Conservation (phyloP, 2,888 invertebrate genomes). For the Rhopalosiphum nymphaeae region DNA sequence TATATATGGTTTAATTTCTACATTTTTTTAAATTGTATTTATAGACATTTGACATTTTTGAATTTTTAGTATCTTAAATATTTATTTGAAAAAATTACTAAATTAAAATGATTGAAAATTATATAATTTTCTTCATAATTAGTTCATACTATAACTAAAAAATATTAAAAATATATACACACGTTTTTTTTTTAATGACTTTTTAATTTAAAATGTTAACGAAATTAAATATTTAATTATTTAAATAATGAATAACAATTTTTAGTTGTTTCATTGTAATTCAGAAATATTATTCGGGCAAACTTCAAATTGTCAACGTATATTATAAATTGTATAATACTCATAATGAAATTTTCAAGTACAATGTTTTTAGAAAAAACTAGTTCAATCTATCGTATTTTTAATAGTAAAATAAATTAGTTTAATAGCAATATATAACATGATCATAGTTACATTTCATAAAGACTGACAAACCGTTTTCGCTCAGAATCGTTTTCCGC, state of each 20-base stretch:
- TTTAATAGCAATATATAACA: neutral
- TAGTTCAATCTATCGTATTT: neutral
- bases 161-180: neutral
- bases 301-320: neutral
- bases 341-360: neutral
- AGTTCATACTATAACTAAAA: neutral
- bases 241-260: neutral
- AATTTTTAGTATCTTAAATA: too few relatives aligned
- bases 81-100: too few relatives aligned
- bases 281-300: neutral
- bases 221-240: neutral
- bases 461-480: neutral
- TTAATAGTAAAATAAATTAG: neutral
- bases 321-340: neutral
- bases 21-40: too few relatives aligned
- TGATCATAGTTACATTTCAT: too few relatives aligned
- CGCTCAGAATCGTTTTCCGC: neutral
- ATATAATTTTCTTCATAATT: neutral
- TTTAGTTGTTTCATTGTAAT: neutral
- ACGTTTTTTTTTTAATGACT: neutral
- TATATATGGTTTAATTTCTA: too few relatives aligned
- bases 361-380: neutral
- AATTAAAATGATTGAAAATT: neutral
- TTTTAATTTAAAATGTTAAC: neutral
- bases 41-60: too few relatives aligned